phyloP scores from a whole-genome alignment of 2,113 vertebrate species.

The Synodontis membranacea region DNA sequence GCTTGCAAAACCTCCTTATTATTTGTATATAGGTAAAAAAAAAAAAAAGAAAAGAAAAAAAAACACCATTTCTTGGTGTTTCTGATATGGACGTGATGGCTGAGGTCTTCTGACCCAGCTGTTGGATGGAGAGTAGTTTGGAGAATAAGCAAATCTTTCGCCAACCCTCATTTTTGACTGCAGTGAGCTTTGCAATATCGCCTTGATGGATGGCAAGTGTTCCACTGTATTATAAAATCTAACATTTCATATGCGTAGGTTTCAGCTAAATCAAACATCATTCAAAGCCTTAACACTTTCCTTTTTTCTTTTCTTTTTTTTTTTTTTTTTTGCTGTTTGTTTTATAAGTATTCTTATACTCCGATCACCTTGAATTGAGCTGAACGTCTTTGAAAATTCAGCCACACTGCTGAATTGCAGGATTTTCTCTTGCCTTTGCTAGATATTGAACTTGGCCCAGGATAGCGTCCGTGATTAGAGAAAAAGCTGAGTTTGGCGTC shows the following conservation, averaged over 20 bases:
- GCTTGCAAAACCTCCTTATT: neutral
- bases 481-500: slow-evolving; percentile 1
- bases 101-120: slow-evolving; percentile 19
- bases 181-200: neutral
- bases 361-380: neutral
- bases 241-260: slow-evolving; percentile 16
- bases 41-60: neutral
- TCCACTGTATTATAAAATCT: slow-evolving; percentile 39
- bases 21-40: slow-evolving; percentile 14
- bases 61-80: neutral
- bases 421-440: slow-evolving; percentile 24
- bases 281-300: neutral
- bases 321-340: slow-evolving; percentile 26
- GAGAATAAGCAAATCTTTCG: slow-evolving; percentile 35
- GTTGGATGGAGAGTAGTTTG: slow-evolving; percentile 10
- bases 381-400: slow-evolving; percentile 5
- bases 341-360: slow-evolving; percentile 13
- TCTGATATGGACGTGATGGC: slow-evolving; percentile 8
- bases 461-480: neutral
- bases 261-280: neutral
- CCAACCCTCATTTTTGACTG: slow-evolving; percentile 19
- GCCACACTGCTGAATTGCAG: neutral
- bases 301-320: no score
- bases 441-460: slow-evolving; percentile 27
- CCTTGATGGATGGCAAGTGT: neutral